Base-by-base conservation (phyloP, 2,113 vertebrate species). In the Naja naja region DNA sequence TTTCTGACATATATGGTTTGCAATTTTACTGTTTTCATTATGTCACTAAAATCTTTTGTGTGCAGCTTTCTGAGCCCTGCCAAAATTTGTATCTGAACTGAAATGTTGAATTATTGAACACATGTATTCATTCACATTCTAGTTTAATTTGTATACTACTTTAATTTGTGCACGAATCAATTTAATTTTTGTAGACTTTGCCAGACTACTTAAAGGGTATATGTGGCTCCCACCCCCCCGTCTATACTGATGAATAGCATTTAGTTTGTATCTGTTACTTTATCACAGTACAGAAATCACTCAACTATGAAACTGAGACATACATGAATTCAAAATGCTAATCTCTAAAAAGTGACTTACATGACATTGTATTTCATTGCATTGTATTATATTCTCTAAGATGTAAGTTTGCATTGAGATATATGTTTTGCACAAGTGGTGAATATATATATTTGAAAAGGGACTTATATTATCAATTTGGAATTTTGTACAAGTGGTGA, bases 341-440 rank as follows among this genome's bases (percentile, higher is more conserved):
- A 69, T 34, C 12, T 74, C 14, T 34, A 74, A 74, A 69, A 34
- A 34, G 14, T 74, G 69, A 34, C 4, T 74, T 74, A n/a, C n/a
- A 34, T 74, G 64, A 34, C 69, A 74, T 34, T 74, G 14, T 74
- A 74, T 74, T 6, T 14, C n/a, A 74, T n/a, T 69, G 3, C 30
- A 69, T 16, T 69, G 64, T 16, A 69, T 69, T 69, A n/a, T 16
- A 69, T 69, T 69, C 27, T 30, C 27, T 27, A 30, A 69, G 4
- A 69, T 69, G 1, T 69, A n/a, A n/a, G 12, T 69, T 69, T 69
- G 30, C 55, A 52, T 30, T n/a, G 34, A 52, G 2, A 74, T 1
- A 0, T n/a, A 16, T 53, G 16, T 55, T 22, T 58, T 85, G 43
- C 0, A 0, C 27, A n/a, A n/a, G n/a, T 0, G 0, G 11, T 86